Evolutionary conservation across 2,888 invertebrate genomes (phyloP).

Genomic region (Hypercompe scribonia): DNA sequence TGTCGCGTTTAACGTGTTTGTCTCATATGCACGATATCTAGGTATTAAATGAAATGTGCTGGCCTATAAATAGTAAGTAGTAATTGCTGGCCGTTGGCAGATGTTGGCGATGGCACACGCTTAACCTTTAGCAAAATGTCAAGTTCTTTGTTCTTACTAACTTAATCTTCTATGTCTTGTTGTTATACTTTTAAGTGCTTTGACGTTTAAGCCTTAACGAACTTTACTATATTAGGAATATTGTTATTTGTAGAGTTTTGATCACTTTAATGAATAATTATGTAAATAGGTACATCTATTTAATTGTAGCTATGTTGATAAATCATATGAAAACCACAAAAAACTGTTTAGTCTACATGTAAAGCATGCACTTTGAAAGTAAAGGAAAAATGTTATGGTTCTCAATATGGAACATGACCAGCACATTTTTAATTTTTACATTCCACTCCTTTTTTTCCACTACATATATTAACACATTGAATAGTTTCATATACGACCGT

Average conservation of each 20-base stretch:
- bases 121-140: slow-evolving; percentile 54
- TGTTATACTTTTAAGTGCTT: slow-evolving; percentile 11
- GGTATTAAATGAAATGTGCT: slow-evolving; percentile 28
- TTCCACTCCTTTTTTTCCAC: neutral
- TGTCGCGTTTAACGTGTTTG: slow-evolving; percentile 27
- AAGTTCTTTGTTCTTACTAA: slow-evolving; percentile 32
- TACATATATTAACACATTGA: neutral
- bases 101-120: slow-evolving; percentile 45
- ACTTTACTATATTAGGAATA: neutral
- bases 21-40: slow-evolving; percentile 35
- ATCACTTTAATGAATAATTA: neutral
- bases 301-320: neutral
- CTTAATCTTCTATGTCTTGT: slow-evolving; percentile 16
- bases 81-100: slow-evolving; percentile 53
- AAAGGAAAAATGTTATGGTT: neutral
- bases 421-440: neutral
- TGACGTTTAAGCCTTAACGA: slow-evolving; percentile 11
- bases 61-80: slow-evolving; percentile 47
- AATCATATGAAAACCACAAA: too few species aligned
- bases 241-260: neutral
- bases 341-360: too few species aligned
- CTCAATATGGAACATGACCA: neutral
- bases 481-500: neutral
- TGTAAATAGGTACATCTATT: neutral
- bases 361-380: neutral